Conservation (phyloP, 2,113 vertebrate species). For the Cyphomyrus plagiostoma region DNA sequence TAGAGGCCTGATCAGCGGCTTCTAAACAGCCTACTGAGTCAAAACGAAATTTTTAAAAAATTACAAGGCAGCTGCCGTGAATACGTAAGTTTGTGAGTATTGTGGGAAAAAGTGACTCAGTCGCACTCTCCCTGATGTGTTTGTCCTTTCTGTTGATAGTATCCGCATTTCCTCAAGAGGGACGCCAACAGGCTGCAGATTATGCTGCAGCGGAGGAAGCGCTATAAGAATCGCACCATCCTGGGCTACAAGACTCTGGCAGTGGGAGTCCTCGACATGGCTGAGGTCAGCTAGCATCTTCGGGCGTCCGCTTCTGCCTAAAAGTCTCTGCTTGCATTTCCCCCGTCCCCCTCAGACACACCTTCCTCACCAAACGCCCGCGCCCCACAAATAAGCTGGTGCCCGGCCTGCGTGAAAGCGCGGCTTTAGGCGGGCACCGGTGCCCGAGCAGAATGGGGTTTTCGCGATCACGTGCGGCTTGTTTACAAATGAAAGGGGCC, state of each 20-base stretch:
- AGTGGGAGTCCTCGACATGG: conserved; percentile 49
- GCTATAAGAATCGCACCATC: conserved; percentile 54
- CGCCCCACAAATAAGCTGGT: not conserved
- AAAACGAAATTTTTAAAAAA: not conserved
- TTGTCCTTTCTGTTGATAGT: conserved; percentile 29
- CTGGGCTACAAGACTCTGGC: conserved; percentile 54
- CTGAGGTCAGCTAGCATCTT: conserved; percentile 35
- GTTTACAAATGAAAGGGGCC: conserved; percentile 17
- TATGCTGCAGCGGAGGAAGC: conserved; percentile 51
- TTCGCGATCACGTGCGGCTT: not conserved
- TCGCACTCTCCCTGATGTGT: not conserved
- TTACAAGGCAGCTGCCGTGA: not conserved
- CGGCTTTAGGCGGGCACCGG: not conserved
- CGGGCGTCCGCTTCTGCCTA: not conserved
- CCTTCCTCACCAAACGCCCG: not conserved
- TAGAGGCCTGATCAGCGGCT: not conserved
- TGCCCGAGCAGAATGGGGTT: no score
- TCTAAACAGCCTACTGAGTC: not conserved
- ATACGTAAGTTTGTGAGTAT: not conserved
- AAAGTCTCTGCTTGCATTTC: not conserved
- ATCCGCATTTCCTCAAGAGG: conserved; percentile 53
- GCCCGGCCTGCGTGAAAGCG: not conserved
- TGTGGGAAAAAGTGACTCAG: not conserved
- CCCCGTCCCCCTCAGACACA: not conserved
- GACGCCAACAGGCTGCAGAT: conserved; percentile 52